These are phyloP conservation scores for Apostichopus californicus DNA, from an alignment of 35 echinoderm and acorn worm species.

Conservation along the genomic window DNA sequence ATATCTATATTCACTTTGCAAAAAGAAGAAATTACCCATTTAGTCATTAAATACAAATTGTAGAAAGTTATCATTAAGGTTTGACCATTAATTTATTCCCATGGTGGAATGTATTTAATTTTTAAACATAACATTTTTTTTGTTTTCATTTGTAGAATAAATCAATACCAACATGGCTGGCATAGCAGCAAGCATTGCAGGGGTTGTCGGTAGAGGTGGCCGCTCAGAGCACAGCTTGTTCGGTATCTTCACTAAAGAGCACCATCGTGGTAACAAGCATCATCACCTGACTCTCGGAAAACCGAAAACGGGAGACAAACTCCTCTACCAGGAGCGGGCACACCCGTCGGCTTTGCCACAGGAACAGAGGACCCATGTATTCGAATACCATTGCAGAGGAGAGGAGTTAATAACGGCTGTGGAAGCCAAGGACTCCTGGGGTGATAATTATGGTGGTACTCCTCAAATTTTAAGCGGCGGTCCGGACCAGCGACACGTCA, in stretches of 20 bases:
- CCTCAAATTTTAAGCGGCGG: conserved; percentile 12
- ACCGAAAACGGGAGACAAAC: background rate
- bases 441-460: background rate
- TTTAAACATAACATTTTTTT: background rate
- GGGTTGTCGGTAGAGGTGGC: background rate
- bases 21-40: too few species aligned
- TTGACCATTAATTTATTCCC: too few species aligned
- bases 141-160: background rate
- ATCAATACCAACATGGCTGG: background rate
- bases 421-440: background rate
- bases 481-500: background rate
- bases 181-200: background rate
- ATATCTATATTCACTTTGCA: too few species aligned
- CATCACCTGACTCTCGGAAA: conserved; percentile 4
- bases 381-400: background rate
- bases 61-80: too few species aligned
- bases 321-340: conserved; percentile 15
- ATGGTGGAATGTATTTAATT: too few species aligned
- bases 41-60: too few species aligned
- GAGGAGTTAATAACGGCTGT: conserved; percentile 16
- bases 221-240: background rate
- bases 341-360: background rate
- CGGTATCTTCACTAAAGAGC: conserved; percentile 1
- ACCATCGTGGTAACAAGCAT: background rate
- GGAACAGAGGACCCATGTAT: background rate